A percentile compares a stretch with the other conserved stretches of the same genome.
Evolutionary conservation across 2,113 vertebrate genomes (phyloP).

Genomic region (Austrofundulus limnaeus): DNA sequence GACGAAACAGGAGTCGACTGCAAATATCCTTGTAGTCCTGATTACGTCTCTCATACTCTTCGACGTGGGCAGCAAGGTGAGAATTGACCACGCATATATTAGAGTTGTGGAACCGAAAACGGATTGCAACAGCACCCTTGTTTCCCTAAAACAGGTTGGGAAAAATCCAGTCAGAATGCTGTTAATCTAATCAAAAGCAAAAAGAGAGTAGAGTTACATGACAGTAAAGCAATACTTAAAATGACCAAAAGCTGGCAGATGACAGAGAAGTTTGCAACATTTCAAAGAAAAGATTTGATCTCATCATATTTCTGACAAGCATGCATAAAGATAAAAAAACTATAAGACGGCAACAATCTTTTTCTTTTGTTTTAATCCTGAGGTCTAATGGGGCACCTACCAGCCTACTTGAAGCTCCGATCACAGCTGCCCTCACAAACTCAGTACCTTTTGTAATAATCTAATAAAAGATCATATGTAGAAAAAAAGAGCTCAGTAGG

Average conservation of each 20-base stretch:
- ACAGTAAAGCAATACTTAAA: neutral
- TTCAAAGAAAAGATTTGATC: too few species aligned
- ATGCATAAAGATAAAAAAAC: too few species aligned
- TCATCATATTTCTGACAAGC: too few species aligned
- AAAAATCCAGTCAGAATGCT: neutral
- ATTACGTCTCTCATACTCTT: constrained; percentile 92
- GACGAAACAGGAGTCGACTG: constrained; percentile 87
- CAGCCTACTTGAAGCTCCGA: too few species aligned
- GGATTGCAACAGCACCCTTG: constrained; percentile 93
- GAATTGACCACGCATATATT: constrained; percentile 92
- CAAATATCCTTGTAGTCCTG: constrained; percentile 97
- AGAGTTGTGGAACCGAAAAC: constrained; percentile 93
- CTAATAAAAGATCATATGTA: neutral
- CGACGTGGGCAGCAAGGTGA: constrained; percentile 91
- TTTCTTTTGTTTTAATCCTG: too few species aligned
- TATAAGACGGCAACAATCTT: too few species aligned
- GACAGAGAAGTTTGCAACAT: too few species aligned
- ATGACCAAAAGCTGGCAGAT: too few species aligned
- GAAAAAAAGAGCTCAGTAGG: neutral
- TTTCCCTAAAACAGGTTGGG: constrained; percentile 82
- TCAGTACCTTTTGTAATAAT: too few species aligned
- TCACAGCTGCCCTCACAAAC: too few species aligned
- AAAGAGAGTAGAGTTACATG: neutral
- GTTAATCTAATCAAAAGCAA: neutral
- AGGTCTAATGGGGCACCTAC: too few species aligned